Conservation (phyloP, 2,797 vertebrate species). For the Periparus ater region DNA sequence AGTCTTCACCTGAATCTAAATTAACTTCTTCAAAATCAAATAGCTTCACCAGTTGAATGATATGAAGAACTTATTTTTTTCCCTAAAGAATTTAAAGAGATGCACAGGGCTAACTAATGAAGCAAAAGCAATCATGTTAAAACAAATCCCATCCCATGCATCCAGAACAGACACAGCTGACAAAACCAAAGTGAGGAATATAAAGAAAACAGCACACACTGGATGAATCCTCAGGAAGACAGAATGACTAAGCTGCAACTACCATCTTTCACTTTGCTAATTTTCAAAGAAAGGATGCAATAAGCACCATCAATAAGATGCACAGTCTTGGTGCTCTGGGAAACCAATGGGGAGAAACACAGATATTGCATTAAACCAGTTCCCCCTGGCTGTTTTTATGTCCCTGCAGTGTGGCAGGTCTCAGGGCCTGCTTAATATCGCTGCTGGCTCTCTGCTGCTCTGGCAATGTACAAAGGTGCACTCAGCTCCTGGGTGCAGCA, state of each 20-base stretch:
- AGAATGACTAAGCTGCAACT: background rate
- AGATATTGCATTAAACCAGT: rapidly evolving
- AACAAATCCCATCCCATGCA: background rate
- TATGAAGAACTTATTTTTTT: background rate
- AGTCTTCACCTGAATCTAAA: background rate
- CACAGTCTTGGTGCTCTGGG: background rate
- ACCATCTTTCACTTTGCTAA: background rate
- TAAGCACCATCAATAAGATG: background rate
- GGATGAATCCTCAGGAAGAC: background rate
- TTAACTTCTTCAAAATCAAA: background rate
- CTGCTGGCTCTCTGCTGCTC: background rate
- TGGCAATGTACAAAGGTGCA: background rate
- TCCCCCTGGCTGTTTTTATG: background rate
- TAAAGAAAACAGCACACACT: background rate
- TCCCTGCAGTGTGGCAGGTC: background rate
- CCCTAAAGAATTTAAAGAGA: background rate
- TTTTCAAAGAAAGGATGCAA: background rate
- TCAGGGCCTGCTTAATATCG: background rate
- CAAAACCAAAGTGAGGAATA: background rate
- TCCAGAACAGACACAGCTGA: background rate
- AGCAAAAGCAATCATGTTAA: background rate
- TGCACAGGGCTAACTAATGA: background rate
- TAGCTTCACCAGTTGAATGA: background rate
- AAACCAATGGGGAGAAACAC: background rate
- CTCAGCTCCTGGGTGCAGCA: background rate